phyloP scores from a whole-genome alignment of 2,113 vertebrate species.

The Lucifuga dentata region DNA sequence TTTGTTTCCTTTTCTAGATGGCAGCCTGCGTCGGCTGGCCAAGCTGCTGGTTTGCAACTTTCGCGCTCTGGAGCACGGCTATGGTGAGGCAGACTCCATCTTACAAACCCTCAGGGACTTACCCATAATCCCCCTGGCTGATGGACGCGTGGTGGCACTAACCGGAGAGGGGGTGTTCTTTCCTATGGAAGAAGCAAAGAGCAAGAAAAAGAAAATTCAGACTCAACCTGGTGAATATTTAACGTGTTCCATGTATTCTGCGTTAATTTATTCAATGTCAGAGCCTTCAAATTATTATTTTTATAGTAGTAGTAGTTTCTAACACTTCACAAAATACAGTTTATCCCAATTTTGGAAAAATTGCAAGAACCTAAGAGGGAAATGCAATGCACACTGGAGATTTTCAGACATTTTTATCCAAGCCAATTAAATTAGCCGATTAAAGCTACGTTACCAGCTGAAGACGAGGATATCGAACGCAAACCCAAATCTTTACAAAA shows the following conservation, averaged over 20 bases:
- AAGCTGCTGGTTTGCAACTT: conserved; percentile 84
- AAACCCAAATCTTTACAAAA: too few relatives aligned
- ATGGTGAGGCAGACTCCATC: conserved; percentile 73
- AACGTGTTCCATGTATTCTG: not conserved
- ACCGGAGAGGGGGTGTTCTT: conserved; percentile 79
- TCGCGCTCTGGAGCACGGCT: conserved; percentile 83
- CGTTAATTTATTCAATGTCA: not conserved
- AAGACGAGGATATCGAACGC: too few relatives aligned
- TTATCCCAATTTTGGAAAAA: too few relatives aligned
- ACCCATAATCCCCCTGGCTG: conserved; percentile 84
- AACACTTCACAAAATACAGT: too few relatives aligned
- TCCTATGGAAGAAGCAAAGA: conserved; percentile 73
- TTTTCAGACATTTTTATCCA: too few relatives aligned
- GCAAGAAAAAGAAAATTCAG: conserved; percentile 56
- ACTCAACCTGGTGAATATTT: conserved; percentile 66
- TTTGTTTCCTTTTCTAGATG: conserved; percentile 55
- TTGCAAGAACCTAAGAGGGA: too few relatives aligned
- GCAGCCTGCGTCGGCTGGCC: conserved; percentile 74
- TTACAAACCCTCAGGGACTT: conserved; percentile 76
- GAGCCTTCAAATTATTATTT: not conserved
- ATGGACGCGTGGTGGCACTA: conserved; percentile 80
- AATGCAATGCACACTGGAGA: too few relatives aligned
- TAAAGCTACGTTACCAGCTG: too few relatives aligned
- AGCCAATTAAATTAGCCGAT: too few relatives aligned
- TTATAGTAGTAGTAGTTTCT: not conserved